Conservation (phyloP, 2,888 invertebrate species). For the Drosophila falleni region DNA sequence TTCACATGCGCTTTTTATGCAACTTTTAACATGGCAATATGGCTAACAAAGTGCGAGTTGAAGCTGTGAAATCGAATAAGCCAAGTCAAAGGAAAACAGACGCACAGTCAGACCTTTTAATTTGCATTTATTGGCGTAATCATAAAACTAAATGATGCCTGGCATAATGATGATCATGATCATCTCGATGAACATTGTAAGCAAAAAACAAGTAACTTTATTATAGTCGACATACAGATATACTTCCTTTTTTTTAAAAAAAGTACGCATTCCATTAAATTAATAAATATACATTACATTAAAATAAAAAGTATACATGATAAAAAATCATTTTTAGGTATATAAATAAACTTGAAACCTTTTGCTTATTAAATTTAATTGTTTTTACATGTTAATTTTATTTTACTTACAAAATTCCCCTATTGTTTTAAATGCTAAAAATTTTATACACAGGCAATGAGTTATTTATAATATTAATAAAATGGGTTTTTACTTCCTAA, state of each 20-base stretch:
- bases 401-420: too few species aligned
- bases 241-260: not conserved
- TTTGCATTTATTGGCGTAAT: slow-evolving; percentile 70
- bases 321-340: too few species aligned
- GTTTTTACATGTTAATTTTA: too few species aligned
- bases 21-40: slow-evolving; percentile 35
- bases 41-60: slow-evolving; percentile 21
- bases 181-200: slow-evolving; percentile 7
- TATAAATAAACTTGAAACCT: too few species aligned
- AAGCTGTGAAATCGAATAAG: slow-evolving; percentile 71
- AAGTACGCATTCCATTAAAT: too few species aligned
- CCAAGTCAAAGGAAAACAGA: slow-evolving; percentile 25
- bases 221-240: not conserved
- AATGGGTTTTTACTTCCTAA: too few species aligned
- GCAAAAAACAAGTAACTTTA: not conserved
- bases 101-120: slow-evolving; percentile 51
- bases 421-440: too few species aligned
- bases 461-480: too few species aligned
- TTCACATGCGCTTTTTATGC: slow-evolving; percentile 12
- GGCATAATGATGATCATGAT: slow-evolving; percentile 6
- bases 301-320: too few species aligned
- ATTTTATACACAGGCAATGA: too few species aligned
- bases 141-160: slow-evolving; percentile 39
- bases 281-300: too few species aligned
- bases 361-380: too few species aligned